These are phyloP conservation scores for Heterohyrax brucei DNA, from an alignment of 2,797 vertebrate genomes.

Conservation along the genomic window DNA sequence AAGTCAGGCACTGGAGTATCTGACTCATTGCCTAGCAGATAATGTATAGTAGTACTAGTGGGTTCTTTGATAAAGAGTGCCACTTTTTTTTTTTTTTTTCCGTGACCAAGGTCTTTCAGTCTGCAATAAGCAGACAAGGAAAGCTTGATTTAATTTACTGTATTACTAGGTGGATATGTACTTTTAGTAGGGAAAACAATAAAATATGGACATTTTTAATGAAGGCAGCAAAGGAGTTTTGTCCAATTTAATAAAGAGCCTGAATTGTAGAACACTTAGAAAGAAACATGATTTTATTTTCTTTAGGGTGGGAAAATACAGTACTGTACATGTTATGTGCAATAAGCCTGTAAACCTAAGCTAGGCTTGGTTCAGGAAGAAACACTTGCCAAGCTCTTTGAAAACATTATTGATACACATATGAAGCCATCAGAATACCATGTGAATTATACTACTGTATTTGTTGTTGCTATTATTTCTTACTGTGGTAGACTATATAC, in stretches of 20 bases:
- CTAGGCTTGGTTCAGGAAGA: slow-evolving; percentile 12
- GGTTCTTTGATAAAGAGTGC: background rate
- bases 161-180: background rate
- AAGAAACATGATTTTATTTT: background rate
- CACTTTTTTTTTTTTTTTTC: background rate
- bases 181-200: slow-evolving; percentile 45
- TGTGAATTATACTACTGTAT: background rate
- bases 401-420: background rate
- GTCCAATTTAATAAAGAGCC: slow-evolving; percentile 5
- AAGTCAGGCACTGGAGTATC: background rate
- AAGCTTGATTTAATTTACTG: slow-evolving; percentile 23
- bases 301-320: slow-evolving; percentile 35
- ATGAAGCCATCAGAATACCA: background rate
- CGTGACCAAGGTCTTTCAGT: slow-evolving; percentile 16
- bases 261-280: slow-evolving; percentile 30
- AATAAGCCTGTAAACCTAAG: background rate
- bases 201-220: slow-evolving; percentile 25
- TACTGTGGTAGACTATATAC: no score
- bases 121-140: background rate
- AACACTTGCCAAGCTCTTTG: background rate
- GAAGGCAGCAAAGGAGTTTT: background rate
- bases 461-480: no score
- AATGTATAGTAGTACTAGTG: background rate
- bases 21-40: background rate
- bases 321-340: background rate